Percentiles rank a stretch among this genome's conserved stretches.
Conservation (phyloP, 2,888 invertebrate genomes). For the Andrena minutula region DNA sequence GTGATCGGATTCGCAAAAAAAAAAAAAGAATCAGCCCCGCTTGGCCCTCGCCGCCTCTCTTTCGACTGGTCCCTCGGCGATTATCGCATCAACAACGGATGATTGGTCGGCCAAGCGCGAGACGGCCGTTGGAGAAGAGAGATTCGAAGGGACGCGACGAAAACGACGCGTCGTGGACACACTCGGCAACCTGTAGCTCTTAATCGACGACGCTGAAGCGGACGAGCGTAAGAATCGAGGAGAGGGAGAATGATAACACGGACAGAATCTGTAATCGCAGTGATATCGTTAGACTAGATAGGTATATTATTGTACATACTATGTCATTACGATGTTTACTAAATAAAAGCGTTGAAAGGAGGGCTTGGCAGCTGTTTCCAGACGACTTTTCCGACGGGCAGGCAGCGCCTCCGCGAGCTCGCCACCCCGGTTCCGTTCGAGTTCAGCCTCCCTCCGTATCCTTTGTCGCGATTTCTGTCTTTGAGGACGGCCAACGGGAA, state of each 20-base stretch:
- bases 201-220: slow-evolving; percentile 58
- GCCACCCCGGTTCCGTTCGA: background rate
- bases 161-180: slow-evolving; percentile 23
- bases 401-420: background rate
- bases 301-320: slow-evolving; percentile 81
- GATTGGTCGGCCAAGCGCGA: slow-evolving; percentile 39
- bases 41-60: slow-evolving; percentile 6
- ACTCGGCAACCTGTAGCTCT: slow-evolving; percentile 54
- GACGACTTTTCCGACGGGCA: slow-evolving; percentile 6
- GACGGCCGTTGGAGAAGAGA: slow-evolving; percentile 18
- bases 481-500: slow-evolving; percentile 53
- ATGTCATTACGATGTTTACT: slow-evolving; percentile 80
- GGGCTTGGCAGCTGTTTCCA: slow-evolving; percentile 30
- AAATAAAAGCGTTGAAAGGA: slow-evolving; percentile 77
- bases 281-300: slow-evolving; percentile 82
- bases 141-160: background rate
- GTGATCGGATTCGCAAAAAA: background rate
- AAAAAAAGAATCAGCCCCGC: background rate
- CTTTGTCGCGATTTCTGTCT: slow-evolving; percentile 60
- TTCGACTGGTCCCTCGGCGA: slow-evolving; percentile 28
- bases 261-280: slow-evolving; percentile 74
- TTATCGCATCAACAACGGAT: slow-evolving; percentile 23
- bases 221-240: slow-evolving; percentile 27
- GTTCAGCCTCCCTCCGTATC: background rate
- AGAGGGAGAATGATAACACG: slow-evolving; percentile 42